Base-by-base conservation (phyloP, 1,140 invertebrate species). In the Dinoponera quadriceps region DNA sequence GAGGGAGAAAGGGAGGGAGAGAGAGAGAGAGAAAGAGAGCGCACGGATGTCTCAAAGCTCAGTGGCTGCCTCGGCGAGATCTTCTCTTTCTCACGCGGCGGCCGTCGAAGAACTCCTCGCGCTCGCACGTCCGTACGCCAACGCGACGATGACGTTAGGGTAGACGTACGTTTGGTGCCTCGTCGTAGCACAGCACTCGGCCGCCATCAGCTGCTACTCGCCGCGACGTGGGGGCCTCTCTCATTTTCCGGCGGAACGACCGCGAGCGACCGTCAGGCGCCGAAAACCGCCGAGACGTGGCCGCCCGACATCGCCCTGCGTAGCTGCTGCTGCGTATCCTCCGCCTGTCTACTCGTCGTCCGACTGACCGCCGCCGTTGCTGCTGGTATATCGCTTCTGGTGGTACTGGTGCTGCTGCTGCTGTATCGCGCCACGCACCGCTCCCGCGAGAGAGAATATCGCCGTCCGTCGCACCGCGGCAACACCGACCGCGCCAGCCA, bases 171-270 rank as follows among this genome's bases (percentile, higher is more conserved):
- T 71, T 80, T 71, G 33, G 65, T 71, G 22, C 75, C 65, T 29
- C 65, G 18, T 38, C 18, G 11, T 57, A 48, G 51, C 38, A 85
- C 80, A 85, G 87, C 86, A 71, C 86, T 85, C 82, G 85, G 85
- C 89, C 85, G 87, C 89, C 89, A 90, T 90, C 89, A 90, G 89
- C 89, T 90, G 89, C 89, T 90, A 89, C 89, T 92, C 90, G 88
- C 82, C 86, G 75, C 89, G 86, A 88, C 74, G 81, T 83, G 77
- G 51, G 83, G 86, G 86, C 86, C 84, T 90, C 82, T 90, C 86
- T 91, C 91, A 91, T 92, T 90, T 92, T 91, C 65, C 72, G 85
- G 82, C 83, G 83, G 72, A 85, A 55, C 69, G 60, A 75, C 72
- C 82, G 62, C 74, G 83, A 89, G 80, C 57, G 78, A 81, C 85